Percentiles rank a stretch among this genome's conserved stretches.
phyloP scores from a whole-genome alignment of 30 jellyfish, hydroid and myxozoan species.

The Aurelia coerulea region DNA sequence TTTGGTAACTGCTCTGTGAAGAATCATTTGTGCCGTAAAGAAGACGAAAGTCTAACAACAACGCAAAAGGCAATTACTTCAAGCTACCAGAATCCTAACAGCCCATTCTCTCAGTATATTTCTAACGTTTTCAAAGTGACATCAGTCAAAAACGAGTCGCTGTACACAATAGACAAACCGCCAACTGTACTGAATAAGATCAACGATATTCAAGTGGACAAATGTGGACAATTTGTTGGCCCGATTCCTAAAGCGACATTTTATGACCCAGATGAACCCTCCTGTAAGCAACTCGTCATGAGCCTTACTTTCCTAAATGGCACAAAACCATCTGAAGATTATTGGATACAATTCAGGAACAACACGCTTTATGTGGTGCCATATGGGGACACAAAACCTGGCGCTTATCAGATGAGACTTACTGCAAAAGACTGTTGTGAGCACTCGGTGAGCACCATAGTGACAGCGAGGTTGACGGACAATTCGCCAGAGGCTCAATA shows the following conservation, averaged over 20 bases:
- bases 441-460: conserved; percentile 50
- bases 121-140: background rate
- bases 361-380: conserved; percentile 55
- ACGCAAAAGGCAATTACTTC: background rate
- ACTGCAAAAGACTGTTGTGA: conserved; percentile 81
- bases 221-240: conserved; percentile 14
- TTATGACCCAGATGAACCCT: conserved; percentile 25
- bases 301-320: conserved; percentile 17
- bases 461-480: conserved; percentile 24
- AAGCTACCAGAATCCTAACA: background rate
- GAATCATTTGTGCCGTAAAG: conserved; percentile 37
- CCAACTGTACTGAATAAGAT: conserved; percentile 25
- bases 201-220: conserved; percentile 7
- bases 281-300: background rate
- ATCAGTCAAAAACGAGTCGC: conserved; percentile 28
- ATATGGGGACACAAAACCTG: conserved; percentile 14
- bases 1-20: conserved; percentile 72
- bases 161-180: conserved; percentile 34
- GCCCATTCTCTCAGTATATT: conserved; percentile 11
- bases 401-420: conserved; percentile 32
- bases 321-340: conserved; percentile 17
- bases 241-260: conserved; percentile 34
- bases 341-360: conserved; percentile 29
- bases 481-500: conserved; percentile 8
- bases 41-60: conserved; percentile 8